phyloP scores from a whole-genome alignment of 2,888 invertebrate genomes.

The Rotaria sp. region DNA sequence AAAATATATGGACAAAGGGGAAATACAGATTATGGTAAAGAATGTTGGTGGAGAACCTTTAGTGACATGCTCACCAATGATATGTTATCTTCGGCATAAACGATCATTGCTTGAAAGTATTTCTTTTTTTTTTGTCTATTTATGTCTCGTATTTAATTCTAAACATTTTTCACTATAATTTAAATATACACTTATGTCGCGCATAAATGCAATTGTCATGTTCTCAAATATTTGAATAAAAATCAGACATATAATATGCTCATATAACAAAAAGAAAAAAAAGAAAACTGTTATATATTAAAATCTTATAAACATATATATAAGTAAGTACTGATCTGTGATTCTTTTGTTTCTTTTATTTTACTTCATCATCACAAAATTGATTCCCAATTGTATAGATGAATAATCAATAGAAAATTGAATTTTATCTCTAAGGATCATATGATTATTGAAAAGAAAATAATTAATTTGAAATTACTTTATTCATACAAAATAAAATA shows the following conservation, averaged over 20 bases:
- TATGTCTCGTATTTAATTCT: neutral
- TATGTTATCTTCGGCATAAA: neutral
- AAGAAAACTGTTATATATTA: too few species aligned
- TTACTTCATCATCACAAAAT: too few species aligned
- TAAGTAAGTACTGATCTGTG: too few species aligned
- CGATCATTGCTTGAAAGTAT: neutral
- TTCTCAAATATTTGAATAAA: neutral
- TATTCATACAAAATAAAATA: too few species aligned
- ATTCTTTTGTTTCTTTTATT: too few species aligned
- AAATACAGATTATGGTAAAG: neutral
- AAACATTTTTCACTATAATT: neutral
- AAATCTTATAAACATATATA: too few species aligned
- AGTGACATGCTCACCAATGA: neutral
- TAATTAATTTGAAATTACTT: too few species aligned
- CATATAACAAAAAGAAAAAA: too few species aligned
- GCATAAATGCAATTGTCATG: neutral
- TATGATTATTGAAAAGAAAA: too few species aligned
- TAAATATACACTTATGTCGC: neutral
- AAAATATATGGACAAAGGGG: neutral
- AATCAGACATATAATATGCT: neutral
- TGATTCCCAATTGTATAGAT: too few species aligned
- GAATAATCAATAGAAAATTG: too few species aligned
- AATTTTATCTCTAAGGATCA: too few species aligned
- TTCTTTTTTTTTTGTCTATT: neutral
- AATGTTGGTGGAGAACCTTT: neutral